A percentile compares a stretch with the other conserved stretches of the same genome.
Conservation (phyloP, 1,140 invertebrate species). For the Metopolophium dirhodum region DNA sequence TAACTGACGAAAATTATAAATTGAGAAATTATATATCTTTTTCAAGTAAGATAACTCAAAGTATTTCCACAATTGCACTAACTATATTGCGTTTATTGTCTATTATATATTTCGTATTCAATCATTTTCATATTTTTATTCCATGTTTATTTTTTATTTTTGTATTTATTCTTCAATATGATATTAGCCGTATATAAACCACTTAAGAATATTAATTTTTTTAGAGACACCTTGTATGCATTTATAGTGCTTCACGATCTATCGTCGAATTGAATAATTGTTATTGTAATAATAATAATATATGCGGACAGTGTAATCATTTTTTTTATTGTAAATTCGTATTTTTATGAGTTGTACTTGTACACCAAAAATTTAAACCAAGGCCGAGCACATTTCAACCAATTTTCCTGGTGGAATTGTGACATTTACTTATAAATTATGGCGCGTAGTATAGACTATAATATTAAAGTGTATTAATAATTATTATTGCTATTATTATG, state of each 20-base stretch:
- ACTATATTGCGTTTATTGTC: background rate
- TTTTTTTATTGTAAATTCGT: background rate
- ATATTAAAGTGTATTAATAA: background rate
- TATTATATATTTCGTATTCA: background rate
- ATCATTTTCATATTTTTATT: background rate
- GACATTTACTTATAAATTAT: conserved; percentile 4
- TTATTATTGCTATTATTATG: background rate
- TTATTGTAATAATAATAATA: background rate
- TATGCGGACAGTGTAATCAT: background rate
- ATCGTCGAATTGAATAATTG: background rate
- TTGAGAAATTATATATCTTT: background rate
- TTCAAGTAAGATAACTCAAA: background rate
- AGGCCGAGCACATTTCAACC: background rate
- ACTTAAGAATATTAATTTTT: background rate
- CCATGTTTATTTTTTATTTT: too few species aligned
- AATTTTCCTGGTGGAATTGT: background rate
- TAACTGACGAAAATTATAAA: background rate
- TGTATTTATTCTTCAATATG: too few species aligned
- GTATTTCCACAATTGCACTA: background rate
- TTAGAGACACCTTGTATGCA: background rate
- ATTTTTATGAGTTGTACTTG: too few species aligned
- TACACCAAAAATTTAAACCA: background rate
- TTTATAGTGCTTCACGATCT: background rate
- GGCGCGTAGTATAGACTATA: background rate
- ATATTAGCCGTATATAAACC: background rate